phyloP scores from a whole-genome alignment of 2,888 invertebrate genomes.

The Steromphala cineraria region DNA sequence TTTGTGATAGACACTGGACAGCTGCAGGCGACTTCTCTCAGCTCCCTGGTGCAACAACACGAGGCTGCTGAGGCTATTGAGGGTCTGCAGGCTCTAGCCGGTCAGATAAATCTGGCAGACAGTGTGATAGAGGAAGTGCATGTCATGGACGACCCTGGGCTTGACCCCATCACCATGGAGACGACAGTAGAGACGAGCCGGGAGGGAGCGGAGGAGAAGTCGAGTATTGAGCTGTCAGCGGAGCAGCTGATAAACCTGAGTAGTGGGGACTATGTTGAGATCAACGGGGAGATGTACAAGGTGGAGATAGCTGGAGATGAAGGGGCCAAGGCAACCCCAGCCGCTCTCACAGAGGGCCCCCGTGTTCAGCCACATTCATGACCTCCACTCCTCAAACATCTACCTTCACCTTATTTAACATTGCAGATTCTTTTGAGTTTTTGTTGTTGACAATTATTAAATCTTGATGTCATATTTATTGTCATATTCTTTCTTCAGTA shows the following conservation, averaged over 20 bases:
- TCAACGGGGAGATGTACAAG: constrained; percentile 72
- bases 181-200: not conserved
- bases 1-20: constrained; percentile 31
- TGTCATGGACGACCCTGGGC: not conserved
- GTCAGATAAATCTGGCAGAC: constrained; percentile 55
- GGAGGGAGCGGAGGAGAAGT: constrained; percentile 28
- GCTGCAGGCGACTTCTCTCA: constrained; percentile 6
- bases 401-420: no score
- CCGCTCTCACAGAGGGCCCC: not conserved
- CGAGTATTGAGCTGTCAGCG: constrained; percentile 60
- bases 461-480: no score
- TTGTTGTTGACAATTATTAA: no score
- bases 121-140: constrained; percentile 34
- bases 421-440: no score
- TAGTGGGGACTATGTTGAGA: constrained; percentile 71
- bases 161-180: not conserved
- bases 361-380: no score
- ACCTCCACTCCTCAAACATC: no score
- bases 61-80: constrained; percentile 70
- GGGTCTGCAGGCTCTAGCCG: constrained; percentile 69
- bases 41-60: constrained; percentile 38
- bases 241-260: constrained; percentile 68
- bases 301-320: constrained; percentile 50
- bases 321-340: not conserved
- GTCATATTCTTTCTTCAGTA: no score